phyloP scores from a whole-genome alignment of 2,113 vertebrate species.

The Microcebus ravelobensis region DNA sequence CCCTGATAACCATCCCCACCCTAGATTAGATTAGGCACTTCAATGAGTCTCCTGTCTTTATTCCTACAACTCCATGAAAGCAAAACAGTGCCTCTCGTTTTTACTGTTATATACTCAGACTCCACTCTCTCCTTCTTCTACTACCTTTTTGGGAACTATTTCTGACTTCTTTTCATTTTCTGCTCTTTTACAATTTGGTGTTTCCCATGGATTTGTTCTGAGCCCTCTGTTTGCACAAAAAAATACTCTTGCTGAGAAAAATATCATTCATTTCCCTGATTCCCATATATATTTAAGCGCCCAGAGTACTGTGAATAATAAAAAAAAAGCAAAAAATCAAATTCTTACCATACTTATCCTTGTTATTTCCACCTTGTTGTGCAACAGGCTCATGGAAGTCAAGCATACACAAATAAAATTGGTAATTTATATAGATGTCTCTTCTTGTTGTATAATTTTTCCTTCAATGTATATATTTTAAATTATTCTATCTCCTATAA shows the following conservation, averaged over 20 bases:
- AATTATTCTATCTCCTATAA: not conserved
- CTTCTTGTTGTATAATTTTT: not conserved
- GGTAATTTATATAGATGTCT: not conserved
- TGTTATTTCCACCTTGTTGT: not conserved
- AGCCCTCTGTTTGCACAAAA: not conserved
- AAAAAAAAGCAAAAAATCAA: not conserved
- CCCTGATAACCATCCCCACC: not conserved
- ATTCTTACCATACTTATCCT: not conserved
- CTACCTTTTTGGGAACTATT: not conserved
- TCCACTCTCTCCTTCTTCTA: not conserved
- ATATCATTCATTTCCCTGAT: not conserved
- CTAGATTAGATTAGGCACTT: not conserved
- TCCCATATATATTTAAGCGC: not conserved
- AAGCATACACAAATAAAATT: not conserved
- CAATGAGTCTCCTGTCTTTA: not conserved
- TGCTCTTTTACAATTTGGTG: not conserved
- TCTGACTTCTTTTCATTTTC: not conserved
- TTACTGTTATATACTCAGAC: not conserved
- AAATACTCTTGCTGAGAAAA: not conserved
- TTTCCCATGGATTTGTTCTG: not conserved
- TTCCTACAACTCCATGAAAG: not conserved
- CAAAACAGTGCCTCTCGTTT: not conserved
- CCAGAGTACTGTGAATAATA: not conserved
- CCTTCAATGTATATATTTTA: not conserved
- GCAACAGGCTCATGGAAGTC: not conserved